These are phyloP conservation scores for Dolichoris vasculosae DNA, from an alignment of 1,140 invertebrate species.

Conservation along the genomic window DNA sequence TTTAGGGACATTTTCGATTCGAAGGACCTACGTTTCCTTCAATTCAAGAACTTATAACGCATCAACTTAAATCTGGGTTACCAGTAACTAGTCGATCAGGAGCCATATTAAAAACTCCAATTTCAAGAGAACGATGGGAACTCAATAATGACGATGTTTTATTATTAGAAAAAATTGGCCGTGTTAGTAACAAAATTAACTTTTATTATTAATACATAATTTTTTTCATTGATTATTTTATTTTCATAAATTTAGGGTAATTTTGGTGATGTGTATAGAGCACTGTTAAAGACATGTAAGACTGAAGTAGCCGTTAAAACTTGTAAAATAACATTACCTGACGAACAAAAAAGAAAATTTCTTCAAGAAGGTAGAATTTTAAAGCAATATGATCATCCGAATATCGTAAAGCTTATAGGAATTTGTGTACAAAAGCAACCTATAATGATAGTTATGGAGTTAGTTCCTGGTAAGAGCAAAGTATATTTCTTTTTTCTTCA, in stretches of 20 bases:
- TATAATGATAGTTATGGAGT: constrained; percentile 99
- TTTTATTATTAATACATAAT: constrained; percentile 4
- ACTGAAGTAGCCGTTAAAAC: constrained; percentile 97
- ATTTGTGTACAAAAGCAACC: constrained; percentile 98
- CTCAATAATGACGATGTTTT: constrained; percentile 97
- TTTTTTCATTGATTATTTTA: background rate
- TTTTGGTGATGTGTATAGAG: constrained; percentile 97
- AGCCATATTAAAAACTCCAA: constrained; percentile 89
- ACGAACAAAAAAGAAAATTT: constrained; percentile 97
- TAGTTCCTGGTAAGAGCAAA: constrained; percentile 85
- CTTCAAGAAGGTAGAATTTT: constrained; percentile 95
- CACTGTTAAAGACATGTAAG: constrained; percentile 83
- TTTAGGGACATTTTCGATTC: constrained; percentile 91
- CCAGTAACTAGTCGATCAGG: constrained; percentile 94
- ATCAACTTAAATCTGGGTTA: constrained; percentile 88
- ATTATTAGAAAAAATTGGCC: constrained; percentile 94
- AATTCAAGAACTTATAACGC: constrained; percentile 91
- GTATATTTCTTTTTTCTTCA: background rate
- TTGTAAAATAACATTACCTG: constrained; percentile 92
- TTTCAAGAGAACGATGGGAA: constrained; percentile 95
- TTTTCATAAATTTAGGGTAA: constrained; percentile 83
- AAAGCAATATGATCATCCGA: constrained; percentile 97
- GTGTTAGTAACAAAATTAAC: constrained; percentile 77
- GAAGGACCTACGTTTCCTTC: constrained; percentile 95
- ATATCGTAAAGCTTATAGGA: constrained; percentile 96